Base-by-base conservation (phyloP, 1,140 invertebrate genomes). In the Hyposmocoma kahamanoa region DNA sequence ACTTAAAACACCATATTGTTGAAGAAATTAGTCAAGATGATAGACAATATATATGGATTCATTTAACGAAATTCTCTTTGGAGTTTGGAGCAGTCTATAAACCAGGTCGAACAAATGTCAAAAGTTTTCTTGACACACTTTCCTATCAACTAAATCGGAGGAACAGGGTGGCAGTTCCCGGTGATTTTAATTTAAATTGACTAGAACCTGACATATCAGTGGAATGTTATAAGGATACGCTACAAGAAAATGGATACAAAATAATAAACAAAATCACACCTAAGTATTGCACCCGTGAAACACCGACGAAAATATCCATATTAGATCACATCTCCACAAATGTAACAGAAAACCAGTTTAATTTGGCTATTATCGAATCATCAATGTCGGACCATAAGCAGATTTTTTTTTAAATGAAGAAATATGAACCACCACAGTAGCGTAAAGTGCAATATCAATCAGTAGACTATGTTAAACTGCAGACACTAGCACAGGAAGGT, bases 81-180 rank as follows among this genome's bases (percentile, higher is more conserved):
- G 38, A 48, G 10, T 19, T 48, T 34, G 47, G 34, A 10, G 24
- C 20, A 21, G 17, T 48, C 1, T 48, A 48, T 41, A 48, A 41
- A 3, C 50, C 50, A 1, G 42, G 36, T 20, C n/a, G 41, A 10
- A 52, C 42, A 11, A 44, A 45, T 19, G 3, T 30, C 4, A 26
- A 41, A 6, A 24, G 22, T 10, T 51, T 43, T 30, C 1, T 52
- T 10, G 44, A 46, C 5, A 38, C 13, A 6, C 41, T 22, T 26
- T n/a, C 30, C 18, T n/a, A 0, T 0, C 43, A 47, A 47, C 19
- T 52, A 21, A 20, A 41, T 9, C n/a, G 34, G 5, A 26, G 22
- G 0, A 50, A 51, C 3, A 18, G 17, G 30, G 21, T 22, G 1
- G 28, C 30, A 11, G 3, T 50, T 0, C 8, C 30, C 1, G 38